Evolutionary conservation across 2,113 vertebrate genomes (phyloP).

Genomic region (Coryphaenoides rupestris): DNA sequence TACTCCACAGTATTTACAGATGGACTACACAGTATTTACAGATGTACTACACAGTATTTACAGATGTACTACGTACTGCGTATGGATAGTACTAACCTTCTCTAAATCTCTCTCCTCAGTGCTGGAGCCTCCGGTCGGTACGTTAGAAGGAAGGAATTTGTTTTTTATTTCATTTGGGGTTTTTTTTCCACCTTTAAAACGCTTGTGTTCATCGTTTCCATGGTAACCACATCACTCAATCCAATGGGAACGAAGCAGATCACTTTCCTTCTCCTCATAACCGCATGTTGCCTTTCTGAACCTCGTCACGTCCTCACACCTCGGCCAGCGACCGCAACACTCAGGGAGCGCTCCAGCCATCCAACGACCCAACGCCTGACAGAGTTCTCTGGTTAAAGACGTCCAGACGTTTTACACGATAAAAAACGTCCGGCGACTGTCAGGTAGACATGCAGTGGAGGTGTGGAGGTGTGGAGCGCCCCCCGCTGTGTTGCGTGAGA

Average conservation of each 20-base stretch:
- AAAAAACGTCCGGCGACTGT: no score
- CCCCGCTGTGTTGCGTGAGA: no score
- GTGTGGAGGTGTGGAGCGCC: no score
- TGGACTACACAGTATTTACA: no score
- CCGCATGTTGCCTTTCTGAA: slow-evolving; percentile 54
- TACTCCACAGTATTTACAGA: no score
- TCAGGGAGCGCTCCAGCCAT: no score
- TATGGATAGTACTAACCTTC: slow-evolving; percentile 41
- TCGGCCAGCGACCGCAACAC: not conserved
- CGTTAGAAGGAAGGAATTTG: slow-evolving; percentile 47
- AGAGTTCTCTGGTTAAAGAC: no score
- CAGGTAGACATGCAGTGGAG: no score
- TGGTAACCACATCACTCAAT: slow-evolving; percentile 5
- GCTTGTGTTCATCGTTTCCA: slow-evolving; percentile 22
- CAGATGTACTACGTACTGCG: not conserved
- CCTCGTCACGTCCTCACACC: slow-evolving; percentile 35
- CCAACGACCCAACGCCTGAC: no score
- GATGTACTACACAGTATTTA: no score
- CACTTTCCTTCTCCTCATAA: not conserved
- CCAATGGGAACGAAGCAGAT: not conserved
- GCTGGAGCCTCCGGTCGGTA: slow-evolving; percentile 79
- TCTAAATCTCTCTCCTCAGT: slow-evolving; percentile 71
- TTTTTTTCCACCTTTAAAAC: not conserved
- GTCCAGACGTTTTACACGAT: no score
- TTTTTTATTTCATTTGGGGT: slow-evolving; percentile 20